These are phyloP conservation scores for Armadillidium nasatum DNA, from an alignment of 1,140 invertebrate species.

Conservation along the genomic window DNA sequence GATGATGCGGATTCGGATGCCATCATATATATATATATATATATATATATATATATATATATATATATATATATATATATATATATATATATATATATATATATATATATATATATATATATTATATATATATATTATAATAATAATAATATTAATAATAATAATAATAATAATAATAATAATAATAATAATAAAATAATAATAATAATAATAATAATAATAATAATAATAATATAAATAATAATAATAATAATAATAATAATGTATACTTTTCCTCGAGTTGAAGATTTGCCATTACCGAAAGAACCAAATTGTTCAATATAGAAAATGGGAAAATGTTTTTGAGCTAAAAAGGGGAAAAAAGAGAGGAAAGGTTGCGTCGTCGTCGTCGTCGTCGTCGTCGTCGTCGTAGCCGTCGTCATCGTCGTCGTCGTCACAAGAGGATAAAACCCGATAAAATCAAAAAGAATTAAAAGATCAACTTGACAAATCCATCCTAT, in stretches of 20 bases:
- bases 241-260: no score
- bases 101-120: not conserved
- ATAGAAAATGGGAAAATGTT: not conserved
- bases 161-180: no score
- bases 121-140: not conserved
- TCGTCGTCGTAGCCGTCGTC: not conserved
- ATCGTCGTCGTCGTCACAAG: no score
- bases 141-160: no score
- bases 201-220: no score
- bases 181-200: no score
- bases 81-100: not conserved
- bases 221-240: no score
- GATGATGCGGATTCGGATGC: no score
- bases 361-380: not conserved
- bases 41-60: constrained; percentile 1
- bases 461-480: no score
- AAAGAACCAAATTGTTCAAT: not conserved
- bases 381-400: not conserved
- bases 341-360: not conserved
- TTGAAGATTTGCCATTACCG: no score
- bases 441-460: no score
- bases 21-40: constrained; percentile 3
- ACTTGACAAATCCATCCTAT: not conserved
- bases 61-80: constrained; percentile 4
- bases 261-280: no score